phyloP scores from a whole-genome alignment of 2,113 vertebrate species.

The Lonchura striata region DNA sequence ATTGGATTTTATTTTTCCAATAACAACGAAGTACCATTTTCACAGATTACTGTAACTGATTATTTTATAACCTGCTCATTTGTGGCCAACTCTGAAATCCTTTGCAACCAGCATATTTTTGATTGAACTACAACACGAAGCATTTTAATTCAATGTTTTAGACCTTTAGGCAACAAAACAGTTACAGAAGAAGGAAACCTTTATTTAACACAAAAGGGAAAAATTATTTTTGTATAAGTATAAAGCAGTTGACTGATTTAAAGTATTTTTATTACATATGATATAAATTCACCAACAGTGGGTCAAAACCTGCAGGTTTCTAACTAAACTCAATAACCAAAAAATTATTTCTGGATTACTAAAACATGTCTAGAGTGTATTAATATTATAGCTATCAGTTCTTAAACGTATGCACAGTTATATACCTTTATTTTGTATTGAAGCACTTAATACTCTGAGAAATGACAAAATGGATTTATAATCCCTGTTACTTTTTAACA shows the following conservation, averaged over 20 bases:
- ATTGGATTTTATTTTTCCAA: background rate
- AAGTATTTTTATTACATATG: background rate
- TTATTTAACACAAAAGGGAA: background rate
- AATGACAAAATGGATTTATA: background rate
- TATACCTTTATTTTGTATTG: background rate
- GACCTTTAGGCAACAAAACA: background rate
- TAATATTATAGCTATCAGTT: background rate
- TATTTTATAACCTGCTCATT: background rate
- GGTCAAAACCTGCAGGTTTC: background rate
- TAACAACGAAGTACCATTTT: background rate
- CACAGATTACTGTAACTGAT: background rate
- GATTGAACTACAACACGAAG: background rate
- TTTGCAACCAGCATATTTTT: background rate
- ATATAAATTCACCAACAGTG: background rate
- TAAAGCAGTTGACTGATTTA: background rate
- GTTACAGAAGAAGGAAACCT: background rate
- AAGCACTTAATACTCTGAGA: background rate
- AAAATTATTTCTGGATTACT: background rate
- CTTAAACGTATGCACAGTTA: background rate
- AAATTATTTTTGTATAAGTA: background rate
- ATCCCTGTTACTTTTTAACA: background rate
- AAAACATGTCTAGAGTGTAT: background rate
- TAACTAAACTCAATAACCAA: background rate
- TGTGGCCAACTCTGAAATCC: background rate
- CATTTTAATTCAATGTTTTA: background rate